Evolutionary conservation across 2,888 invertebrate genomes (phyloP).

Genomic region (Andrena praecox): DNA sequence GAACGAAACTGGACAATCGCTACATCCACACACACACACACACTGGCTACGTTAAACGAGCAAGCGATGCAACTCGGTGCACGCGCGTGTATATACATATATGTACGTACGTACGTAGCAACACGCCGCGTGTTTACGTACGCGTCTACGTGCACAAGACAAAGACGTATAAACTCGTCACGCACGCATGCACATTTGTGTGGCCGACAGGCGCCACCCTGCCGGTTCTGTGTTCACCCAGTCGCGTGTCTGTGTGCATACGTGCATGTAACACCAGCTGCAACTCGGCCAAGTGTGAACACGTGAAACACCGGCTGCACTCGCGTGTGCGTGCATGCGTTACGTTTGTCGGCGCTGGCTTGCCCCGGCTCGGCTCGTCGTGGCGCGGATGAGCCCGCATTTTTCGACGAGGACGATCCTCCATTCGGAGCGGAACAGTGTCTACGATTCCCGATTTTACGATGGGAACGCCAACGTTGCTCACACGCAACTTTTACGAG

Average conservation of each 20-base stretch:
- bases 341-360: conserved; percentile 30
- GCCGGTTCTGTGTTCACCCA: conserved; percentile 40
- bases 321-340: conserved; percentile 60
- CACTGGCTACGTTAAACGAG: neutral
- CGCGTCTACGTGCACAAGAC: conserved; percentile 50
- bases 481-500: conserved; percentile 10
- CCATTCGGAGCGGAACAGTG: neutral
- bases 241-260: conserved; percentile 5
- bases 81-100: neutral
- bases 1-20: neutral
- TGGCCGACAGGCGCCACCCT: conserved; percentile 78
- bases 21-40: neutral
- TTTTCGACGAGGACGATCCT: conserved; percentile 43
- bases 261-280: conserved; percentile 64
- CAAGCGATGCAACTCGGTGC: conserved; percentile 2
- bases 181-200: conserved; percentile 80
- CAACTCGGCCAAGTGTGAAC: conserved; percentile 56
- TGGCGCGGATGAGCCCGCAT: conserved; percentile 62
- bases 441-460: conserved; percentile 18
- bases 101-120: neutral
- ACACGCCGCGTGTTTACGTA: conserved; percentile 42
- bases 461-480: conserved; percentile 3
- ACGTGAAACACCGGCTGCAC: conserved; percentile 57
- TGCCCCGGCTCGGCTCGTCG: neutral
- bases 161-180: conserved; percentile 76